Percentiles rank a stretch among this genome's conserved stretches.
Evolutionary conservation across 2,113 vertebrate genomes (phyloP).

Genomic region (Tautogolabrus adspersus): DNA sequence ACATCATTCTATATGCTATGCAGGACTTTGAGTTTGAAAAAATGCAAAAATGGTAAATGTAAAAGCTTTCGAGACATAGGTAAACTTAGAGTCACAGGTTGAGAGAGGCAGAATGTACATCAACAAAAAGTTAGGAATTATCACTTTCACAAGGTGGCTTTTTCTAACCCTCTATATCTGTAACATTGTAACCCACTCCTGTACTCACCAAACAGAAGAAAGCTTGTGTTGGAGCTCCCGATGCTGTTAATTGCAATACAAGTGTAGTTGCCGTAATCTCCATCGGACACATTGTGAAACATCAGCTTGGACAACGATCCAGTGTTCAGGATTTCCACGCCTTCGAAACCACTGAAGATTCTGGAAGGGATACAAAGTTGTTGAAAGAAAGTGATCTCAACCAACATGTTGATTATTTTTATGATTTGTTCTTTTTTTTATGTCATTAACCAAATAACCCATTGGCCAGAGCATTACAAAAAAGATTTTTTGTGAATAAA

Average conservation of each 20-base stretch:
- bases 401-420: background rate
- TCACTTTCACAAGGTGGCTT: no score
- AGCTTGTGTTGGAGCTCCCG: slow-evolving; percentile 93
- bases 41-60: no score
- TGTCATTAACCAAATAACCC: no score
- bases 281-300: slow-evolving; percentile 95
- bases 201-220: slow-evolving; percentile 92
- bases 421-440: background rate
- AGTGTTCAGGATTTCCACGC: slow-evolving; percentile 90
- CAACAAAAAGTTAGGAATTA: no score
- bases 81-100: no score
- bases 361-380: slow-evolving; percentile 70
- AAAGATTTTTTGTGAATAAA: no score
- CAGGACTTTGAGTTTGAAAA: no score
- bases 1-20: no score
- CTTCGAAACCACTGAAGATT: slow-evolving; percentile 90
- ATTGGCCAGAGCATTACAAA: no score
- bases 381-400: background rate
- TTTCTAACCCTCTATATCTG: no score
- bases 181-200: background rate
- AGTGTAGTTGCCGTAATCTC: slow-evolving; percentile 97
- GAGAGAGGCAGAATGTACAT: no score
- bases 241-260: slow-evolving; percentile 95
- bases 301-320: slow-evolving; percentile 92
- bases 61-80: no score